Evolutionary conservation across 2,888 invertebrate species (phyloP).

Genomic region (Deroplatys truncata): DNA sequence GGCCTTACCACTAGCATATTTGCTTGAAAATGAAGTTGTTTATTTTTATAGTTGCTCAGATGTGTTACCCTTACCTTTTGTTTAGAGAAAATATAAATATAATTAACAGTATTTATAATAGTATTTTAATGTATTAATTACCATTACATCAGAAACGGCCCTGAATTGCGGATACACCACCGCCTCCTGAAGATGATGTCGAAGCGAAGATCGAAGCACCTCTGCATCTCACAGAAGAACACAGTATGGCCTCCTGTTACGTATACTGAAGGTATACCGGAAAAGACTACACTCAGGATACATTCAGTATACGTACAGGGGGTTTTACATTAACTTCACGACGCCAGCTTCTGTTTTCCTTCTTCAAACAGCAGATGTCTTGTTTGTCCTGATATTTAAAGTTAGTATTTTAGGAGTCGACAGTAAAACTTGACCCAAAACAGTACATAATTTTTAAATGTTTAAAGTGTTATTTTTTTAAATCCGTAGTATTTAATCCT

Average conservation of each 20-base stretch:
- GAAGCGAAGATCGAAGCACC: background rate
- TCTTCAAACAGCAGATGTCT: background rate
- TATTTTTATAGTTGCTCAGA: no score
- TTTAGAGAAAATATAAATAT: no score
- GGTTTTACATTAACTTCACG: slow-evolving; percentile 56
- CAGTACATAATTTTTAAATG: no score
- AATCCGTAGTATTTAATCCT: no score
- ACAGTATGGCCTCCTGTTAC: slow-evolving; percentile 95
- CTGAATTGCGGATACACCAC: no score
- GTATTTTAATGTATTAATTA: background rate
- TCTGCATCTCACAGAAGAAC: background rate
- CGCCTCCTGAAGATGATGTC: background rate
- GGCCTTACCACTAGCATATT: no score
- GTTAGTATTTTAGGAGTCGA: background rate
- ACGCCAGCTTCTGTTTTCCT: background rate
- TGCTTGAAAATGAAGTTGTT: no score
- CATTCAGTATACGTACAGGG: slow-evolving; percentile 99
- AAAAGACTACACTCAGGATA: slow-evolving; percentile 95
- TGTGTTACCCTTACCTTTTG: no score
- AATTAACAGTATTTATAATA: no score
- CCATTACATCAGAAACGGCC: background rate
- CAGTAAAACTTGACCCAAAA: background rate
- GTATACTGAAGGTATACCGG: slow-evolving; percentile 99
- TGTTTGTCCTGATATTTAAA: background rate
- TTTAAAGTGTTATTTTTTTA: no score